Base-by-base conservation (phyloP, 2,888 invertebrate genomes). In the Calameuta pallipes region DNA sequence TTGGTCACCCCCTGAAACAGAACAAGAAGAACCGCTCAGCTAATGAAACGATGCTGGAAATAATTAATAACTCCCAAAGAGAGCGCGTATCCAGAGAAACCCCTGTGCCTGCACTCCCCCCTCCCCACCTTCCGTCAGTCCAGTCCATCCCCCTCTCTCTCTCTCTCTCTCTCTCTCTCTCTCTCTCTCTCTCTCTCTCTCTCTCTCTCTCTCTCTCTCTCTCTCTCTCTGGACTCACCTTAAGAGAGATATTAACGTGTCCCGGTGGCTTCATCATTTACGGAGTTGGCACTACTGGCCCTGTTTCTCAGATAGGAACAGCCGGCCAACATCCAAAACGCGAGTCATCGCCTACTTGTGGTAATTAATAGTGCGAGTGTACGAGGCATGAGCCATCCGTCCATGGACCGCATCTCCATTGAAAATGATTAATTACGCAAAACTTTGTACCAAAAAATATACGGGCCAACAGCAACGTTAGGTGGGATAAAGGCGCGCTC, bases 1-100 rank as follows among this genome's bases (percentile, higher is more conserved):
- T 78, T 83, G 73, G 78, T 76, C 75, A 87, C 76, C 4, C 80
- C 31, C 90, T 90, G 89, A 81, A 90, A 90, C 85, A 88, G 82
- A 87, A 84, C 85, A 79, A 78, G 74, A 81, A 75, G 75, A 76
- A 71, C 33, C 31, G 34, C 71, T 71, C 71, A 71, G 76, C 75
- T 80, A 81, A 80, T 78, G 78, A 81, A 78, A 77, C 37, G 41
- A 78, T 76, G 76, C 76, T 78, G 70, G 75, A 78, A 78, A 78
- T 78, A 78, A 78, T 78, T 78, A 78, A 78, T 78, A 76, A 73
- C 78, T 68, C 34, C 41, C 36, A 73, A 56, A 56, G 56, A 56
- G 23, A 56, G 56, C 56, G 56, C 23, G 6, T 23, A 56, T 71
- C 12, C 71, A 31, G 33, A 71, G 71, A 71, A 9, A 75, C 73